These are phyloP conservation scores for Odocoileus virginianus DNA, from an alignment of 2,113 vertebrate species.

Conservation along the genomic window DNA sequence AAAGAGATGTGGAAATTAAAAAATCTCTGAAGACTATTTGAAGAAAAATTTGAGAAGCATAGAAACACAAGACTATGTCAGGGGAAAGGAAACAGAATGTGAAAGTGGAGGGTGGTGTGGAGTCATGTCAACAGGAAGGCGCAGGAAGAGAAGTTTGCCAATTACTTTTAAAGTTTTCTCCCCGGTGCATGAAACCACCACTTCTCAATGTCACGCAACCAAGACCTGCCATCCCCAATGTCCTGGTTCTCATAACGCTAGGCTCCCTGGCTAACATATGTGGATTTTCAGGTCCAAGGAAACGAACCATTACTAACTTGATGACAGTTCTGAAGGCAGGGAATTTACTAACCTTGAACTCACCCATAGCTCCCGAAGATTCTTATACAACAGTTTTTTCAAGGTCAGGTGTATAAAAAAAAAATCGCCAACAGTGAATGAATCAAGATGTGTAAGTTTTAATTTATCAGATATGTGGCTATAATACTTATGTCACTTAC, in stretches of 20 bases:
- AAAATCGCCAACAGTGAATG: not conserved
- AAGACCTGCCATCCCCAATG: not conserved
- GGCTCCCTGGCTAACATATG: not conserved
- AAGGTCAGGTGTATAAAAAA: not conserved
- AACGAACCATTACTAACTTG: not conserved
- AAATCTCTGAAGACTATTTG: not conserved
- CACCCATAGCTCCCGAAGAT: not conserved
- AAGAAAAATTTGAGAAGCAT: not conserved
- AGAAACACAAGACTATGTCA: not conserved
- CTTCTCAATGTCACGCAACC: not conserved
- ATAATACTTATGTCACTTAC: not conserved
- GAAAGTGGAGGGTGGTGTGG: not conserved
- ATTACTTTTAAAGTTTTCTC: constrained; percentile 21
- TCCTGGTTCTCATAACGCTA: not conserved
- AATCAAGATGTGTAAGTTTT: not conserved
- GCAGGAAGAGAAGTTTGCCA: not conserved
- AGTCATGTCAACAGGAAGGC: not conserved
- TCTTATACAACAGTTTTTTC: not conserved
- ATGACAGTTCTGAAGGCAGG: not conserved
- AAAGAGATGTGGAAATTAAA: not conserved
- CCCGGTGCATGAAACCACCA: not conserved
- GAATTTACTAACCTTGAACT: not conserved
- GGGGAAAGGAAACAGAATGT: not conserved
- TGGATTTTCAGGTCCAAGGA: not conserved
- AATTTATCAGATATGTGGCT: not conserved